Percentiles rank a stretch among this genome's conserved stretches.
Conservation (phyloP, 2,888 invertebrate genomes). For the Eutolmus rufibarbis region DNA sequence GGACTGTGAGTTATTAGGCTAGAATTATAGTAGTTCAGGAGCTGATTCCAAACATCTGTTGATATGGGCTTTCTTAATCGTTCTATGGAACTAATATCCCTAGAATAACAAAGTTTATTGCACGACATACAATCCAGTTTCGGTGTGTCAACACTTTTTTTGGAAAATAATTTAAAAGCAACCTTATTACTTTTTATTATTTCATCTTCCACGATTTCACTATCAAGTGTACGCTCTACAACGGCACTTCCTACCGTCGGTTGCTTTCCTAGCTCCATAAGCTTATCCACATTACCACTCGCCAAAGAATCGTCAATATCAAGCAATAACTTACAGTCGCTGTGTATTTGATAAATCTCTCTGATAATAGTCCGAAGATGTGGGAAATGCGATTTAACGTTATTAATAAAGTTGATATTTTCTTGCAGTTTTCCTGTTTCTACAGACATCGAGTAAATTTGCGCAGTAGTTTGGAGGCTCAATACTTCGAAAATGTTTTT, state of each 20-base stretch:
- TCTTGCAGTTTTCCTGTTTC: background rate
- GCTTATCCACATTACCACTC: background rate
- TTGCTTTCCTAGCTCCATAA: too few species aligned
- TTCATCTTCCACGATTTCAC: background rate
- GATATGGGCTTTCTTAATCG: background rate
- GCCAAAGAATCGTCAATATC: background rate
- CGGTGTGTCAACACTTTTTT: background rate
- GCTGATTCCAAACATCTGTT: background rate
- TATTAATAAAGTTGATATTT: too few species aligned
- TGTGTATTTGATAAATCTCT: too few species aligned
- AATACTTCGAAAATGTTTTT: constrained; percentile 5
- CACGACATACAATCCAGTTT: constrained; percentile 6
- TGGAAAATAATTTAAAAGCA: background rate
- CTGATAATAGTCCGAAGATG: too few species aligned
- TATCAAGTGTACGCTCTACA: background rate
- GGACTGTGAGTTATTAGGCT: background rate
- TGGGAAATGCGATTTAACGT: too few species aligned
- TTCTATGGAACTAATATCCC: background rate
- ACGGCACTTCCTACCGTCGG: background rate
- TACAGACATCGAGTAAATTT: background rate
- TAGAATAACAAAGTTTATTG: background rate
- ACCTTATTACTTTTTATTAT: background rate
- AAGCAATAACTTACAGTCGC: background rate
- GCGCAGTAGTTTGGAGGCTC: background rate
- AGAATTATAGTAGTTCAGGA: background rate